These are phyloP conservation scores for Menidia menidia DNA, from an alignment of 2,797 vertebrate genomes.

Conservation along the genomic window DNA sequence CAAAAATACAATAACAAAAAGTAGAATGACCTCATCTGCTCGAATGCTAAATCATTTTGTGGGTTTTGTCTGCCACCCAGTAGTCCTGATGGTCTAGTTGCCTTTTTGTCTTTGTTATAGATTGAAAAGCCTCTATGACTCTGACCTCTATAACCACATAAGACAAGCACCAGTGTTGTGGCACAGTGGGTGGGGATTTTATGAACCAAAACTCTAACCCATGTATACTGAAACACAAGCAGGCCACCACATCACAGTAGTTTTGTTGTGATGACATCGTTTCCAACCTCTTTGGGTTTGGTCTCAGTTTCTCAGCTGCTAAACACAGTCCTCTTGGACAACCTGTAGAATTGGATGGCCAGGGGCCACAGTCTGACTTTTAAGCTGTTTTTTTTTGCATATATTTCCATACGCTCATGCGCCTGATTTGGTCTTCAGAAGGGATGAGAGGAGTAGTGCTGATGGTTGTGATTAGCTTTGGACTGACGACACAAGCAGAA, in stretches of 20 bases:
- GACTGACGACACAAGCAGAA: slow-evolving; percentile 47
- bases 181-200: slow-evolving; percentile 61
- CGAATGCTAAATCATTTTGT: slow-evolving; percentile 5
- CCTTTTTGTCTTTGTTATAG: slow-evolving; percentile 62
- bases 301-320: slow-evolving; percentile 41
- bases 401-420: slow-evolving; percentile 68
- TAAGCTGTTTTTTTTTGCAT: slow-evolving; percentile 34
- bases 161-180: slow-evolving; percentile 56
- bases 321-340: slow-evolving; percentile 34
- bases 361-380: slow-evolving; percentile 33
- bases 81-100: slow-evolving; percentile 46
- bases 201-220: slow-evolving; percentile 56
- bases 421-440: slow-evolving; percentile 37
- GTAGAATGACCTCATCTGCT: neutral
- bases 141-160: slow-evolving; percentile 60
- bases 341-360: slow-evolving; percentile 32
- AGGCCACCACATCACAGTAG: slow-evolving; percentile 70
- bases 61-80: slow-evolving; percentile 44
- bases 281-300: slow-evolving; percentile 33
- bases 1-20: slow-evolving; percentile 30
- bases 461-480: slow-evolving; percentile 78
- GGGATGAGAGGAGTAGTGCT: slow-evolving; percentile 52
- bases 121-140: slow-evolving; percentile 64
- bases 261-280: slow-evolving; percentile 67
- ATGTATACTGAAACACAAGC: slow-evolving; percentile 61